Evolutionary conservation across 1,140 invertebrate species (phyloP), one percentile per base, ranked within the genome.

Genomic region (Euglossa dilemma): DNA sequence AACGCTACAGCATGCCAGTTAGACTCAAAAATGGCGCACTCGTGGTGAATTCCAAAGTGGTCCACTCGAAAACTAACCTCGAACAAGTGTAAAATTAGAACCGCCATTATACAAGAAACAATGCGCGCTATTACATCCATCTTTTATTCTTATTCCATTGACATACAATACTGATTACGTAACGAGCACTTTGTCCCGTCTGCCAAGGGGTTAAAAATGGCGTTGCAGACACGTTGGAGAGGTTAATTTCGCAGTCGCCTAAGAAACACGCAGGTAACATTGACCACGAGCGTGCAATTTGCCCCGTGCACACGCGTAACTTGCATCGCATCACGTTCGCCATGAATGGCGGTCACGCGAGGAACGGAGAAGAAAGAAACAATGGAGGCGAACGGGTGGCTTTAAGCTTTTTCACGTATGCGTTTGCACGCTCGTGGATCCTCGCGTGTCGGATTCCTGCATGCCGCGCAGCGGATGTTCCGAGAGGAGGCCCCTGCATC

Each of bases 341-440:
- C 52, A 59, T 52, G 72, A 43, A 36, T n/a, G 81, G 25, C 23
- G 70, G 36, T 18, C 12, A 54, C 52, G 6, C 6, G 63, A 12
- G 52, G 25, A 56, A 66, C 11, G 50, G 14, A 36, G 75, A 43
- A 57, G 83, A 82, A 28, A 70, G 56, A 64, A 63, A 84, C 78
- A 73, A 85, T 88, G 73, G 70, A 85, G 52, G n/a, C 70, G 66
- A 80, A 74, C 72, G 67, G 78, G 59, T 77, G 25, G 75, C 64
- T 73, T 56, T 54, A 59, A 66, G 75, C 72, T 74, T 87, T 85
- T 84, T 80, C 74, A 74, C 52, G 77, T 70, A 85, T 80, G 85
- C 81, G 77, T 80, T 74, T 84, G 66, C 57, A 73, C 76, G 86
- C 59, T 64, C 73, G 73, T 25, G 73, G 45, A 63, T 63, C 47